Base-by-base conservation (phyloP, 2,888 invertebrate genomes). In the Platynereis dumerilii region DNA sequence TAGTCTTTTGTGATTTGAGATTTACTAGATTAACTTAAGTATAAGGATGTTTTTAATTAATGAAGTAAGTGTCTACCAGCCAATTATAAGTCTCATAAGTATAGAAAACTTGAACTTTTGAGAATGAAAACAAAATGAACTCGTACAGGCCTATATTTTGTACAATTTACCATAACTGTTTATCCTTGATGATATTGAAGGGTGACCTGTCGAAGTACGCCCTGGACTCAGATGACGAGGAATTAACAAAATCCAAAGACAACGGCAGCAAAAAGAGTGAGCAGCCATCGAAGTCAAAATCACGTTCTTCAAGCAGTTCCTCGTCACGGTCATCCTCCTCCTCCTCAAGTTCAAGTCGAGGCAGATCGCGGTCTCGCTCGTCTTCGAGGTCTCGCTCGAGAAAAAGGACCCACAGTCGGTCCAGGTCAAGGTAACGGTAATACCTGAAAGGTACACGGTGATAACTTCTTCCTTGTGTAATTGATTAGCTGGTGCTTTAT, bases 191-290 rank as follows among this genome's bases (percentile, higher is more conserved):
- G 12, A 28, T 45, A 58, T 88, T 88, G 0, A 88, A 88, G 44
- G 81, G 72, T 28, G 91, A 92, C 82, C 86, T 92, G 57, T 90
- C 91, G 27, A 92, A 92, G 80, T 92, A 92, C 81, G 91, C 91
- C 79, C 85, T 92, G 53, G 91, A 91, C 89, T 91, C 90, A 67
- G 91, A 91, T 89, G 91, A 90, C 67, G 90, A 89, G 67, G 88
- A 88, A 55, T 88, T 56, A 26, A 62, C 28, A 55, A 66, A 60
- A 45, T 60, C 44, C 53, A 60, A 48, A 28, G 53, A 62, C 20
- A 58, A 48, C 53, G 34, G 12, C 55, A 34, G 15, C 52, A 22
- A 34, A 12, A 34, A 34, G 12, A 34, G 34, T 34, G 34, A 34
- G 12, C 34, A 12, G 34, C 5, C 48, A 56, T 45, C 42, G 20